Conservation (phyloP, 2,797 vertebrate species). For the Crenuchus spilurus region DNA sequence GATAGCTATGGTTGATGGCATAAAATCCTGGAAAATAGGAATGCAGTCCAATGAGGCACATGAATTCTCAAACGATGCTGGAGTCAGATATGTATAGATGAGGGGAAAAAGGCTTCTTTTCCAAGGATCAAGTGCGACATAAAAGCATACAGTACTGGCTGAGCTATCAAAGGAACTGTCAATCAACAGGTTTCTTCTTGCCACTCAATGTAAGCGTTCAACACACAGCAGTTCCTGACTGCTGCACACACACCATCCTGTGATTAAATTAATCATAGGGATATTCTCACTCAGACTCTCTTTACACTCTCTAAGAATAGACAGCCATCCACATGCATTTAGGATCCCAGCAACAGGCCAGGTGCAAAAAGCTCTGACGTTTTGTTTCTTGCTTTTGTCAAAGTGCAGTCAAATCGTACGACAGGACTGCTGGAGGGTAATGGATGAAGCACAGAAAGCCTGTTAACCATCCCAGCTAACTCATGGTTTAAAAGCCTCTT, state of each 20-base stretch:
- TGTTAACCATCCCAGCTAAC: constrained; percentile 28
- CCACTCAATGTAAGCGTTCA: constrained; percentile 28
- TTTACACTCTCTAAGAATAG: constrained; percentile 22
- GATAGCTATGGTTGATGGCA: constrained; percentile 17
- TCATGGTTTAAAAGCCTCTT: not conserved
- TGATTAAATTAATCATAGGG: constrained; percentile 47
- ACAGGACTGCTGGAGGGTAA: constrained; percentile 25
- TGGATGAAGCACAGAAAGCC: constrained; percentile 39
- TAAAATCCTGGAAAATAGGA: not conserved
- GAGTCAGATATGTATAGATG: constrained; percentile 21
- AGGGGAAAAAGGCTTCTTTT: constrained; percentile 6
- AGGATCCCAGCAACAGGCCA: constrained; percentile 24
- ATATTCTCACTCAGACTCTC: constrained; percentile 9
- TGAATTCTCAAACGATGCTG: constrained; percentile 3
- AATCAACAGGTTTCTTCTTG: constrained; percentile 33
- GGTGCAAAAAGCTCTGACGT: constrained; percentile 46
- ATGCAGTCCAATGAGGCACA: not conserved
- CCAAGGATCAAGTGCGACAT: constrained; percentile 34
- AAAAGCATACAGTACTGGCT: constrained; percentile 28
- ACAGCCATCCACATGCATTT: constrained; percentile 35
- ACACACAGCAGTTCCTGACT: constrained; percentile 5
- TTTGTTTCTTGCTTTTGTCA: constrained; percentile 6
- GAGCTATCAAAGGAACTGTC: constrained; percentile 38
- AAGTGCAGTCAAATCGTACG: constrained; percentile 1
- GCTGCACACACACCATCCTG: constrained; percentile 3